Evolutionary conservation across 2,797 vertebrate species (phyloP).

Genomic region (Emys orbicularis): DNA sequence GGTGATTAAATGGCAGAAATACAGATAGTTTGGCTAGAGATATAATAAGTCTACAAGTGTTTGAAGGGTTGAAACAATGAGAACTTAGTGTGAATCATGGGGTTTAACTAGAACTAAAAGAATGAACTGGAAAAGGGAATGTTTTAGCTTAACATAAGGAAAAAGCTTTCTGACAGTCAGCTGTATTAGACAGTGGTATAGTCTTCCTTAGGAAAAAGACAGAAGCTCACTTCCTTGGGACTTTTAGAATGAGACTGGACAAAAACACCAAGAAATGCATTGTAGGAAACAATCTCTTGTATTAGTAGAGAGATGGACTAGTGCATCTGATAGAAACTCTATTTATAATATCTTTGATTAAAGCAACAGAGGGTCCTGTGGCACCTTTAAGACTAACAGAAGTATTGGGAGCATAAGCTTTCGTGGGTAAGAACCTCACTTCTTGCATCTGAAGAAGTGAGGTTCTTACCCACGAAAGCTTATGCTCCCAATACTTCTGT

Average conservation of each 20-base stretch:
- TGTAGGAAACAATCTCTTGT: neutral
- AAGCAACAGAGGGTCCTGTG: no score
- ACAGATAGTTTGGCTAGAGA: neutral
- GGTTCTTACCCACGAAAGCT: no score
- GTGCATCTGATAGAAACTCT: neutral
- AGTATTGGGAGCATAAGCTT: no score
- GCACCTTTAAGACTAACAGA: no score
- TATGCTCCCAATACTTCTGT: no score
- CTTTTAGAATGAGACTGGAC: neutral
- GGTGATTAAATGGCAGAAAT: neutral
- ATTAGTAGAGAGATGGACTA: neutral
- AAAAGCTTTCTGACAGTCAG: neutral
- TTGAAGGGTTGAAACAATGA: no score
- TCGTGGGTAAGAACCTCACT: no score
- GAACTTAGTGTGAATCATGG: no score
- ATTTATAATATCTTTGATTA: neutral
- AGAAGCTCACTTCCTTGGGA: neutral
- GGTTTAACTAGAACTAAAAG: no score
- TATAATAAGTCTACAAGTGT: neutral
- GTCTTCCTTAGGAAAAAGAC: neutral
- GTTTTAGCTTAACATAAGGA: neutral
- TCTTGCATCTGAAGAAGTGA: no score
- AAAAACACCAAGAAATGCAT: neutral
- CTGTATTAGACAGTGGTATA: neutral
- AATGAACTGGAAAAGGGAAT: neutral